Base-by-base conservation (phyloP, 2,113 vertebrate genomes). In the Felis chaus region DNA sequence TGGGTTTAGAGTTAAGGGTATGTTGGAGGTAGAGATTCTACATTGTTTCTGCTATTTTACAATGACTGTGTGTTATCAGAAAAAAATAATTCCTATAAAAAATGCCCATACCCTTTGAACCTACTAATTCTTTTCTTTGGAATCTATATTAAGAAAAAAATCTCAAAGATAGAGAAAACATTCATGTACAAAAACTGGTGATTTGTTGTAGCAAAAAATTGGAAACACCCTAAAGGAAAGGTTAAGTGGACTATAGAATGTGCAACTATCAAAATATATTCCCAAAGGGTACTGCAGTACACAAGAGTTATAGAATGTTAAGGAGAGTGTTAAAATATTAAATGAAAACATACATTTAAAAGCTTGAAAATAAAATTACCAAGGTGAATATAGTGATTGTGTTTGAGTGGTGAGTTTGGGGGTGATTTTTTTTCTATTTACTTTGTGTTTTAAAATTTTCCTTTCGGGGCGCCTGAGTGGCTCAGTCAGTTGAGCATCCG, bases 121-220 rank as follows among this genome's bases (percentile, higher is more conserved):
- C 16, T 82, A 78, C 45, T 53, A 83, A 63, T 86, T 68, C 15
- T 91, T 79, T 92, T 84, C 63, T 96, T 94, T 96, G 36, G 45
- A 61, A 94, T 89, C 21, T 92, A 10, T 87, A 36, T 55, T 73
- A 79, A 89, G 90, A 90, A 97, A 79, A 86, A 69, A 69, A 63
- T 76, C 61, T 68, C 36, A 79, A 89, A 91, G 50, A 68, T n/a
- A 93, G 68, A 90, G n/a, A 89, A 90, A 71, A 89, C 45, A 66
- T 6, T 89, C 53, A 50, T 50, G 19, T 76, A 29, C 36, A 73
- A 82, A 94, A 92, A 57, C 23, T 73, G 82, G 79, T 41, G 41
- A 76, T 80, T 50, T 81, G 31, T 53, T 83, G 33, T 83, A 74
- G 50, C 39, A 86, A 82, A 92, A 95, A 74, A 55, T 73, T 83